Conservation (phyloP, 2,888 invertebrate genomes). For the Troilus luridus region DNA sequence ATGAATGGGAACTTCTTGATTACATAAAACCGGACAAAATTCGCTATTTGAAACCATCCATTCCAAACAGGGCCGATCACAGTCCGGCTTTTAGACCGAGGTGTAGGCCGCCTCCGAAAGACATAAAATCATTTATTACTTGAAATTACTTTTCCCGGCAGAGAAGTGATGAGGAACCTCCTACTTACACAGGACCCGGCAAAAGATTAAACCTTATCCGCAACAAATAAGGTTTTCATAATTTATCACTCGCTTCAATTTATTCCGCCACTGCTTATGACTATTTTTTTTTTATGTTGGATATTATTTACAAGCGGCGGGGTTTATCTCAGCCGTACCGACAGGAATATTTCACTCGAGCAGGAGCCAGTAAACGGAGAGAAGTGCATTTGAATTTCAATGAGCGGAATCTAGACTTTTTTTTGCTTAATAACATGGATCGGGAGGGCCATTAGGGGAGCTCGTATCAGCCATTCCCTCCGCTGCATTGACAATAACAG, state of each 20-base stretch:
- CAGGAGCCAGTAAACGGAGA: constrained; percentile 1
- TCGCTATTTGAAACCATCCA: not conserved
- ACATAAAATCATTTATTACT: not conserved
- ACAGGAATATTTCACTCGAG: constrained; percentile 23
- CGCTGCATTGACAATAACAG: not conserved
- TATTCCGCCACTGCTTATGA: constrained; percentile 22
- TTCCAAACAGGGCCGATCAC: not conserved
- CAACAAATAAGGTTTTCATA: constrained; percentile 30
- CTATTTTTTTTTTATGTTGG: not conserved
- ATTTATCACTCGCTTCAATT: constrained; percentile 19
- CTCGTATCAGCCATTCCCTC: not conserved
- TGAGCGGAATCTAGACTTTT: constrained; percentile 26
- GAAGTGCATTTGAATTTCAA: constrained; percentile 37
- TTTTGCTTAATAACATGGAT: constrained; percentile 34
- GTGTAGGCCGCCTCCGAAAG: not conserved
- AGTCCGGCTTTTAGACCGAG: not conserved
- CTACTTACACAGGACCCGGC: not conserved
- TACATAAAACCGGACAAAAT: not conserved
- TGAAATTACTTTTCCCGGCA: not conserved
- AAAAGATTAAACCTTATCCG: not conserved
- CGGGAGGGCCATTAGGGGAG: not conserved
- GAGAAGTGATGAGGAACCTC: not conserved
- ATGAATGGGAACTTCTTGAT: no score
- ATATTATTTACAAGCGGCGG: constrained; percentile 23
- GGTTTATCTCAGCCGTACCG: not conserved